A percentile compares a stretch with the other conserved stretches of the same genome.
These are phyloP conservation scores for Acrocephalus arundinaceus DNA, from an alignment of 2,113 vertebrate genomes.

Conservation along the genomic window DNA sequence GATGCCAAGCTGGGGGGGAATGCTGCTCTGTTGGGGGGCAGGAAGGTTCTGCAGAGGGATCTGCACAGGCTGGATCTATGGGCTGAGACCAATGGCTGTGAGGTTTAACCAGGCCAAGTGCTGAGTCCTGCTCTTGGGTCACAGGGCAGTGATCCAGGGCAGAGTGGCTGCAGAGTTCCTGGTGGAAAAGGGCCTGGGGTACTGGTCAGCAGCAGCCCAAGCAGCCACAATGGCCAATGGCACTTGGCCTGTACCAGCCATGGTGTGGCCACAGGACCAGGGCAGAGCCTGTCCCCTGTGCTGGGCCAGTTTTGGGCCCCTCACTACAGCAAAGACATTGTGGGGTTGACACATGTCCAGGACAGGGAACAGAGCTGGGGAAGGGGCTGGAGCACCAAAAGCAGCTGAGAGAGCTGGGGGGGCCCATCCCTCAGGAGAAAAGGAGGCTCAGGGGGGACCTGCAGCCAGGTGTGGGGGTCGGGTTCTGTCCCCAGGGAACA, in stretches of 20 bases:
- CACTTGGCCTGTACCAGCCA: neutral
- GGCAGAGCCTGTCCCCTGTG: neutral
- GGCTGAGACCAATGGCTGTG: neutral
- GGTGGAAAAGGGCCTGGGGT: neutral
- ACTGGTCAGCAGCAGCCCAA: neutral
- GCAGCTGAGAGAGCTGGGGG: neutral
- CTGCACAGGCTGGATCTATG: neutral
- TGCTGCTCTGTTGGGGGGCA: neutral
- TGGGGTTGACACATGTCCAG: neutral
- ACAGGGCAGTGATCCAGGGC: neutral
- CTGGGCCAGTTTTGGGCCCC: neutral
- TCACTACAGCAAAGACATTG: neutral
- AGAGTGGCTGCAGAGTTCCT: neutral
- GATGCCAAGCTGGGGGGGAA: neutral
- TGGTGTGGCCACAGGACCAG: neutral
- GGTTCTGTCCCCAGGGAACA: neutral
- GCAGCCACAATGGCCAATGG: neutral
- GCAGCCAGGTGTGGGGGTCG: accelerated
- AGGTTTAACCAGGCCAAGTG: neutral
- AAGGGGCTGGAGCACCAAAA: neutral
- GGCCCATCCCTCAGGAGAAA: neutral
- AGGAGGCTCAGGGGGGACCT: neutral
- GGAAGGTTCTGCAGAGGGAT: neutral
- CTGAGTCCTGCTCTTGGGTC: accelerated
- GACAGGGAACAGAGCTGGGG: neutral